Evolutionary conservation across 2,888 invertebrate genomes (phyloP), one percentile per base, ranked within the genome.

Genomic region (Theretra japonica): DNA sequence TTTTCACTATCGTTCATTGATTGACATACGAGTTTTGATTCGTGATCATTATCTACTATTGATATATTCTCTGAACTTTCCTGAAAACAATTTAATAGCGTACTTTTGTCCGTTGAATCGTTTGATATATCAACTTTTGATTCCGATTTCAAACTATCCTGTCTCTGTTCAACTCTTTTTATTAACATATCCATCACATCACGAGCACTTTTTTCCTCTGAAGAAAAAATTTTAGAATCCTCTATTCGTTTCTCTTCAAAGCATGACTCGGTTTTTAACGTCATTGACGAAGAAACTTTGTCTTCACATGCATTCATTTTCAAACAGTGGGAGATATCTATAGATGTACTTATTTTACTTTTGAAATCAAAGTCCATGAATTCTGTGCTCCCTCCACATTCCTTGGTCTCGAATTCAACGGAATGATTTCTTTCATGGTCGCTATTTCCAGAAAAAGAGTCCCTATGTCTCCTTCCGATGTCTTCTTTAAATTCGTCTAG

Each of bases 401-500:
- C 79, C 33, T 77, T 82, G 0, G 75, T 74, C 4, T 76, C 77
- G 8, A 69, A 73, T 4, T 75, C 73, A 41, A 74, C 70, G 19
- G 78, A 75, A 0, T 75, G 76, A 60, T 75, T 80, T 21, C 72
- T 75, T 30, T 79, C 80, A 5, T 65, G 74, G 48, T 79, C 79
- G 17, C 74, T 73, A 7, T 76, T 77, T 28, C 73, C 75, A 41
- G 74, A 73, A n/a, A 75, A 75, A 21, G 80, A 81, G 77, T 83
- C 77, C 28, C 70, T 56, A 15, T 71, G 33, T 6, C 53, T 65
- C 30, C 56, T 71, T 79, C 56, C 82, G 73, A 86, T 90, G 75
- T 73, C 84, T 83, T 75, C 83, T 89, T 75, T 86, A 88, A 73
- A 81, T 85, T 76, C 87, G 88, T 17, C 89, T 7, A 25, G 19